A percentile compares a stretch with the other conserved stretches of the same genome.
phyloP scores from a whole-genome alignment of 2,797 vertebrate genomes.

The Muscicapa striata region DNA sequence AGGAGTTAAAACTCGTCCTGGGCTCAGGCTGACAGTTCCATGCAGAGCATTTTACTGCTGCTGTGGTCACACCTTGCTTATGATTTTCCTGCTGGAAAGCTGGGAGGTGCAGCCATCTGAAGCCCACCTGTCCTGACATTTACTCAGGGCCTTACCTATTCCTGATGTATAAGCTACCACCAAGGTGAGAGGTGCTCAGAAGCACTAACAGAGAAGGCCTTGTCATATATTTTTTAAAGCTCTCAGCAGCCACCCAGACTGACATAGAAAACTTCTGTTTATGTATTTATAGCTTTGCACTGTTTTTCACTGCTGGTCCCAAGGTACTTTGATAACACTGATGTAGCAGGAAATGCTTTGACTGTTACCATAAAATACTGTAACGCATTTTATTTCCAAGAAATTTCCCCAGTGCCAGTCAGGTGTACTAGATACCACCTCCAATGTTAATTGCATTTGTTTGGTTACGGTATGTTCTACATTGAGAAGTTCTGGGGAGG shows the following conservation, averaged over 20 bases:
- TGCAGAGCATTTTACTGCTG: neutral
- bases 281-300: neutral
- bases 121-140: neutral
- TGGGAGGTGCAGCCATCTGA: neutral
- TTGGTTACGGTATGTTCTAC: neutral
- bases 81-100: neutral
- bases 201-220: neutral
- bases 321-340: neutral
- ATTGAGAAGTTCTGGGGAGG: neutral
- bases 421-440: neutral
- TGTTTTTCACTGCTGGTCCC: neutral
- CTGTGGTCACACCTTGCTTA: neutral
- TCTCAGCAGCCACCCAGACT: neutral
- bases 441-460: slow-evolving; percentile 6
- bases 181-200: neutral
- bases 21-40: rapidly evolving
- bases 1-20: neutral
- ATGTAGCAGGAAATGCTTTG: neutral
- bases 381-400: neutral
- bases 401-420: neutral
- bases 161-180: neutral
- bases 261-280: neutral
- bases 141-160: neutral
- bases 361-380: neutral
- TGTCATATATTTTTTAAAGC: neutral